Conservation (phyloP, 2,888 invertebrate genomes). For the Acanthosepion esculentum region DNA sequence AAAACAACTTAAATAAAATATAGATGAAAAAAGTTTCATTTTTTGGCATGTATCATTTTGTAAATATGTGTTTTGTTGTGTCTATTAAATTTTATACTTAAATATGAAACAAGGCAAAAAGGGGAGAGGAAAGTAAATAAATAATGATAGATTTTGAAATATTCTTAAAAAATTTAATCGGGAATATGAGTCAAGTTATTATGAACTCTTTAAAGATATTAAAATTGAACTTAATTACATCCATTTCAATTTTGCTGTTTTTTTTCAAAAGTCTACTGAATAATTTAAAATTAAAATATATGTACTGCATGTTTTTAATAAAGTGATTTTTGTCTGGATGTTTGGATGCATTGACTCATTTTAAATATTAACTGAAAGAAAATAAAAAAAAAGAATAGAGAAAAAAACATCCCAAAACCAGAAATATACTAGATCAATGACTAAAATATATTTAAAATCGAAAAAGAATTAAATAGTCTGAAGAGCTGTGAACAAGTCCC, state of each 20-base stretch:
- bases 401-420: not conserved
- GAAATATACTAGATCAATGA: not conserved
- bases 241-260: too few species aligned
- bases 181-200: too few species aligned
- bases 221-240: too few species aligned
- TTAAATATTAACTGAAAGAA: not conserved
- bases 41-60: not conserved
- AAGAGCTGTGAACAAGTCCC: not conserved
- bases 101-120: not conserved
- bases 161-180: too few species aligned
- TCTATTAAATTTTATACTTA: not conserved
- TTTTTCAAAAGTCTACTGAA: too few species aligned
- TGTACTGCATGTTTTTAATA: too few species aligned
- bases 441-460: not conserved
- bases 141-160: too few species aligned
- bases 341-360: too few species aligned
- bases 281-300: too few species aligned
- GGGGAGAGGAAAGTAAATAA: too few species aligned
- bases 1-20: not conserved
- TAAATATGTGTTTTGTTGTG: not conserved
- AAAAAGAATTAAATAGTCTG: not conserved
- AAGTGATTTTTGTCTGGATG: too few species aligned
- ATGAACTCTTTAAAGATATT: too few species aligned
- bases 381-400: not conserved
- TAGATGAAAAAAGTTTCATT: not conserved